Evolutionary conservation across 2,888 invertebrate species (phyloP).

Genomic region (Mantis religiosa): DNA sequence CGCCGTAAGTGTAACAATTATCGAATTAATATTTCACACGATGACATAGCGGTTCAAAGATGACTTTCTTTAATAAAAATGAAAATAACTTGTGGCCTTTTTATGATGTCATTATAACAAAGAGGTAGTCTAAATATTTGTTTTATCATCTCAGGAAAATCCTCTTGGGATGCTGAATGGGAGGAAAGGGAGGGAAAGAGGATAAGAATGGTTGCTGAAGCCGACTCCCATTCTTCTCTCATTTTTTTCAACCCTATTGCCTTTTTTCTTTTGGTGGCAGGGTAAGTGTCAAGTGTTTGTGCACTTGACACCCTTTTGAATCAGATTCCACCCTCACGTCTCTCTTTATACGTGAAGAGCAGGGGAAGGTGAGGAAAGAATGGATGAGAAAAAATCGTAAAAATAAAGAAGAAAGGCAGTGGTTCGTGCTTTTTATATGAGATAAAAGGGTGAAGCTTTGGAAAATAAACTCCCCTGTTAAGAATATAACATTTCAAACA

Average conservation of each 20-base stretch:
- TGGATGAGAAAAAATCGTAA: slow-evolving; percentile 20
- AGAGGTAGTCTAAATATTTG: slow-evolving; percentile 11
- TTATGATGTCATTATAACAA: not conserved
- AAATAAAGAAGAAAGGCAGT: slow-evolving; percentile 17
- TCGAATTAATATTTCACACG: no score
- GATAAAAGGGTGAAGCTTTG: not conserved
- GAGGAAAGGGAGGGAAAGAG: slow-evolving; percentile 5
- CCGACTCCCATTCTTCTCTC: not conserved
- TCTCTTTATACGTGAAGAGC: slow-evolving; percentile 24
- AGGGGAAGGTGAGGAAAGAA: slow-evolving; percentile 16
- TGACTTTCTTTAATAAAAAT: not conserved
- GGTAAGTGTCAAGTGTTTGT: slow-evolving; percentile 28
- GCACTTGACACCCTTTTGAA: slow-evolving; percentile 29
- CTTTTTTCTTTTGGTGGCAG: slow-evolving; percentile 12
- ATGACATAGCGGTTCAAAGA: no score
- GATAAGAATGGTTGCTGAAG: not conserved
- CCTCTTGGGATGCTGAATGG: not conserved
- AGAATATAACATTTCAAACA: not conserved
- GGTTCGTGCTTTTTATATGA: not conserved
- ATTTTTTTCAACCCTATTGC: not conserved
- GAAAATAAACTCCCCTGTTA: not conserved
- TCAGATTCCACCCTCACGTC: slow-evolving; percentile 26
- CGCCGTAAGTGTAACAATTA: no score
- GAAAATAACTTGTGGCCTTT: slow-evolving; percentile 1
- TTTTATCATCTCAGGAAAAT: slow-evolving; percentile 4